phyloP scores from a whole-genome alignment of 2,797 vertebrate species.

The Enteromius thamalakanensis region DNA sequence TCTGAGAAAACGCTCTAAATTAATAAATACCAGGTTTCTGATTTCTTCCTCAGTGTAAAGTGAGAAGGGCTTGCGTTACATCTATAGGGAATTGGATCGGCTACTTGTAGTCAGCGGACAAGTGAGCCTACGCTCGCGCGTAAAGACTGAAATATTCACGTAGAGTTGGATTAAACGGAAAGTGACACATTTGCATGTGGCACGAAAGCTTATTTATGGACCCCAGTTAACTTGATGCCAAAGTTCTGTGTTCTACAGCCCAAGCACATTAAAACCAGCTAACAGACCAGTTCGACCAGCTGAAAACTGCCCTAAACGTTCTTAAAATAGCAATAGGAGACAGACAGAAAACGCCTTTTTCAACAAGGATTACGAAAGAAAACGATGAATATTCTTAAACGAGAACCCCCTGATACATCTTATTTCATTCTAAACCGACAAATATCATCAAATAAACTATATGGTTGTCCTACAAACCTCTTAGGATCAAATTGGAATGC shows the following conservation, averaged over 20 bases:
- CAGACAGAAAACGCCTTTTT: background rate
- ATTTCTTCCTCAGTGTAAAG: slow-evolving; percentile 73
- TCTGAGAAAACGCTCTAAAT: slow-evolving; percentile 70
- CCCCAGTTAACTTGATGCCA: background rate
- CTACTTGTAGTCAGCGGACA: slow-evolving; percentile 59
- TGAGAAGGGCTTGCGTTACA: slow-evolving; percentile 69
- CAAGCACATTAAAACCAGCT: background rate
- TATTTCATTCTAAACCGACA: background rate
- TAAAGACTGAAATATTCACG: slow-evolving; percentile 67
- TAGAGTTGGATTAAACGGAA: slow-evolving; percentile 53
- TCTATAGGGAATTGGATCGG: slow-evolving; percentile 66
- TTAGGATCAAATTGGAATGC: background rate
- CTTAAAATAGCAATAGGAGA: background rate
- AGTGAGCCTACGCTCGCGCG: slow-evolving; percentile 60
- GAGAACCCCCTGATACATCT: background rate
- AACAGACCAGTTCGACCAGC: background rate
- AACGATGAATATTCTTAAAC: background rate
- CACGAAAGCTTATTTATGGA: slow-evolving; percentile 24
- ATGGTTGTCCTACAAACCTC: too few relatives aligned
- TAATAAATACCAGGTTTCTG: slow-evolving; percentile 71
- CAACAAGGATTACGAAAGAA: background rate
- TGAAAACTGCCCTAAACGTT: background rate
- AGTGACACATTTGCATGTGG: slow-evolving; percentile 37
- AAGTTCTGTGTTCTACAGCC: background rate
- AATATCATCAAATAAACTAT: background rate